Evolutionary conservation across 2,113 vertebrate genomes (phyloP).

Genomic region (Gobius niger): DNA sequence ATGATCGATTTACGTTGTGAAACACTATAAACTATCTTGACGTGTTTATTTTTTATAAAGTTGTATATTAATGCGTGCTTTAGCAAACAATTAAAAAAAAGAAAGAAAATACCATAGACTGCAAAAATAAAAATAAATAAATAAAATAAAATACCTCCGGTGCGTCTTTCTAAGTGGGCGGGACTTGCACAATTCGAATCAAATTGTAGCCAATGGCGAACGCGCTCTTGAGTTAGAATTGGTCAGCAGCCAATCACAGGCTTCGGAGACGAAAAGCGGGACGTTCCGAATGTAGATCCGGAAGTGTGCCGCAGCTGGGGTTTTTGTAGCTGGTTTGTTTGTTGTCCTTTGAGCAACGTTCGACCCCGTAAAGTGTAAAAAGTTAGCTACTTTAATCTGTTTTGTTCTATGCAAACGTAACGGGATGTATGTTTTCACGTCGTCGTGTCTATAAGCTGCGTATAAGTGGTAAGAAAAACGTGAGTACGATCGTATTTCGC

Average conservation of each 20-base stretch:
- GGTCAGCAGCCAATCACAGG: conserved; percentile 60
- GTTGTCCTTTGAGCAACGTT: not conserved
- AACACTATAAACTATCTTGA: not conserved
- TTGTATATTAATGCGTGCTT: not conserved
- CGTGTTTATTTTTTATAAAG: not conserved
- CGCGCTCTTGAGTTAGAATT: conserved; percentile 39
- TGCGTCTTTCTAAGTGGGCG: not conserved
- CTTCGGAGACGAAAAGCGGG: conserved; percentile 50
- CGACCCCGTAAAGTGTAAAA: not conserved
- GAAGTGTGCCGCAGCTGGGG: conserved; percentile 40
- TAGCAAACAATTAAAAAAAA: too few species aligned
- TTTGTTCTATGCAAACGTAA: not conserved
- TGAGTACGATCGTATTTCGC: not conserved
- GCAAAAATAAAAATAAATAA: too few species aligned
- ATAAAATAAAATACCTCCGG: too few species aligned
- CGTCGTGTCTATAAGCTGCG: not conserved
- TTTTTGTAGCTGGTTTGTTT: not conserved
- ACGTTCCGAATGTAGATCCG: conserved; percentile 48
- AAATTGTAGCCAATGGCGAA: not conserved
- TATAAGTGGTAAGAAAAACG: not conserved
- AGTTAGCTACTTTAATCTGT: too few species aligned
- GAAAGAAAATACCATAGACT: too few species aligned
- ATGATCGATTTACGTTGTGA: too few species aligned
- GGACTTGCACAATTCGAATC: conserved; percentile 23
- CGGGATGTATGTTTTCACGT: not conserved